Percentiles rank a stretch among this genome's conserved stretches.
phyloP scores from a whole-genome alignment of 2,888 invertebrate species.

The Diplazon laetatorius region DNA sequence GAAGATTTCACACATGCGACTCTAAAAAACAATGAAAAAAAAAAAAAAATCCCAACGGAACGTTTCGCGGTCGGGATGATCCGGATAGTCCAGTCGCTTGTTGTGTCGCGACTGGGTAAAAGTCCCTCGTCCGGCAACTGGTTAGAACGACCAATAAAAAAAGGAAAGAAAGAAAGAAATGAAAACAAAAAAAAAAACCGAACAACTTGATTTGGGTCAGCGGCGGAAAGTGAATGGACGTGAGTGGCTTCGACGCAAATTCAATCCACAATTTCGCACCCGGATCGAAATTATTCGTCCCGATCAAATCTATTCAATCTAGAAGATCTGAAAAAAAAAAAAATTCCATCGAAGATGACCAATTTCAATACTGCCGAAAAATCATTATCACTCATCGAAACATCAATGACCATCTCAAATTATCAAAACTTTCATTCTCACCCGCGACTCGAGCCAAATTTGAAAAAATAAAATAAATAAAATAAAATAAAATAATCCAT shows the following conservation, averaged over 20 bases:
- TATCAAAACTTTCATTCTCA: too few relatives aligned
- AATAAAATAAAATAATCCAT: too few relatives aligned
- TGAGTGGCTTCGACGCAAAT: constrained; percentile 1
- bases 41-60: constrained; percentile 5
- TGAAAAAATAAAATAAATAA: too few relatives aligned
- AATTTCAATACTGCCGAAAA: too few relatives aligned
- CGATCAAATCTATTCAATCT: neutral
- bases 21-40: constrained; percentile 27
- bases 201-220: constrained; percentile 72
- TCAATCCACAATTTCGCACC: neutral
- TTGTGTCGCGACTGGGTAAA: constrained; percentile 66
- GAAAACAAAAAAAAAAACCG: too few relatives aligned
- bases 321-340: too few relatives aligned
- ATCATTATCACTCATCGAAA: too few relatives aligned
- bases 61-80: neutral
- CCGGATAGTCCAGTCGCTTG: constrained; percentile 12
- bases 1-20: constrained; percentile 60
- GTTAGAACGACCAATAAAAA: constrained; percentile 69
- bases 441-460: too few relatives aligned
- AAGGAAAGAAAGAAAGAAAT: too few relatives aligned
- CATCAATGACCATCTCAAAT: too few relatives aligned
- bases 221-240: constrained; percentile 77
- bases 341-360: neutral
- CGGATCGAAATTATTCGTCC: neutral
- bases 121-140: constrained; percentile 65